Evolutionary conservation across 2,797 vertebrate genomes (phyloP), one percentile per base, ranked within the genome.

Genomic region (Sebastes minor): DNA sequence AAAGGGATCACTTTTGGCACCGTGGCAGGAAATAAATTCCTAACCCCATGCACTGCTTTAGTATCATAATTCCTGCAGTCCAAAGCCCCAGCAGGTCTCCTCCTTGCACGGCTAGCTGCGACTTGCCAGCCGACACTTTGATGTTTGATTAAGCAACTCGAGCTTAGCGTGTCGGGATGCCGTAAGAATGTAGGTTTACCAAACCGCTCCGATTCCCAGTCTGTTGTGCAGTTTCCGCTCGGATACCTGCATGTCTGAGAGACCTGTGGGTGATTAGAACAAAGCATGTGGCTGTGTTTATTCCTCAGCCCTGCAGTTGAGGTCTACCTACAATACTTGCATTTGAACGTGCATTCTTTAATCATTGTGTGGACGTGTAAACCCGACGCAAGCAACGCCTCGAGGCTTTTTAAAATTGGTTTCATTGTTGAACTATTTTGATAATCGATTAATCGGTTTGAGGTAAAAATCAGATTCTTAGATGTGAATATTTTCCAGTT

Each of bases 61-160:
- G 74, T 64, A 61, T 81, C 25, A 20, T 72, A 67, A 79, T 74
- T 75, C 78, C 62, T 74, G 60, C 66, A 14, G 71, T 53, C 79
- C 63, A 74, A 28, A 82, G 70, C 72, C 69, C 4, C 87, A 80
- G 85, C 80, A 33, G 74, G 82, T 76, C 67, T 76, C 77, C 70
- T 85, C 56, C 9, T 18, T 8, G 49, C 49, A 6, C 77, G 33
- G 84, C 89, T 57, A 83, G 91, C 84, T 64, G 70, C 56, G 13
- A 88, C 83, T 82, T 86, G 87, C 78, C 74, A 27, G 72, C 73
- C 27, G 6, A 25, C 38, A 8, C 87, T 92, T 92, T 94, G 87
- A 88, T 89, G 88, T 87, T 60, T 71, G 75, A 80, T 64, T 65
- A 86, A 82, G 82, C 55, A 22, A 85, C 82, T 88, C 62, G 16